Base-by-base conservation (phyloP, 2,113 vertebrate genomes). In the Atractosteus spatula region DNA sequence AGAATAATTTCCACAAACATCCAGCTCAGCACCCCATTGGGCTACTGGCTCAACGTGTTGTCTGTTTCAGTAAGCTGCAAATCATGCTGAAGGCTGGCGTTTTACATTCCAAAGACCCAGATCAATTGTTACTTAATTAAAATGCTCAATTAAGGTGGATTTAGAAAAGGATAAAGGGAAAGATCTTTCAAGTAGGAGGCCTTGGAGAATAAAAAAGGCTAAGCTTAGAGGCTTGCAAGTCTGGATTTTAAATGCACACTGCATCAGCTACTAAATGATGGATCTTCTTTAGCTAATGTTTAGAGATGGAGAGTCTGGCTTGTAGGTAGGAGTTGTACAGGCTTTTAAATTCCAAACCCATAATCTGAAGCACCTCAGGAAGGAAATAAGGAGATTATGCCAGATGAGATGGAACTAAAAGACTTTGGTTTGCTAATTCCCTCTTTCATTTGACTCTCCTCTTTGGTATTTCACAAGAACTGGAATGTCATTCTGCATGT, bases 91-190 rank as follows among this genome's bases (percentile, higher is more conserved):
- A 51, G 41, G 66, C 54, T 70, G 61, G 54, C 55, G 70, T 43
- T 72, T 10, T 54, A 45, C 41, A 11, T 62, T 65, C 8, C 41
- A 4, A 41, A 51, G 7, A 41, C 11, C 66, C 44, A 3, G 29
- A 83, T 81, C 78, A 75, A 80, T 71, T 74, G 42, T 41, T 70
- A 17, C 51, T 74, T 62, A 68, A 74, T 72, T 78, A 68, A 64
- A 82, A 74, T 45, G 68, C 62, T 67, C 70, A 74, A 80, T 82
- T 76, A 78, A 57, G 70, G 41, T 7, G 42, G 17, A 29, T 63
- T 62, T 67, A 8, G 41, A 66, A 41, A 54, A 11, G 17, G 57
- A 51, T 10, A 14, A 14, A 57, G 63, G 61, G 41, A 66, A 41
- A 62, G 45, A 45, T 66, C 16, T 14, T 3, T 66, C 41, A 17